Percentiles rank a stretch among this genome's conserved stretches.
These are phyloP conservation scores for Andrena chrysosceles DNA, from an alignment of 2,888 invertebrate species.

Conservation along the genomic window DNA sequence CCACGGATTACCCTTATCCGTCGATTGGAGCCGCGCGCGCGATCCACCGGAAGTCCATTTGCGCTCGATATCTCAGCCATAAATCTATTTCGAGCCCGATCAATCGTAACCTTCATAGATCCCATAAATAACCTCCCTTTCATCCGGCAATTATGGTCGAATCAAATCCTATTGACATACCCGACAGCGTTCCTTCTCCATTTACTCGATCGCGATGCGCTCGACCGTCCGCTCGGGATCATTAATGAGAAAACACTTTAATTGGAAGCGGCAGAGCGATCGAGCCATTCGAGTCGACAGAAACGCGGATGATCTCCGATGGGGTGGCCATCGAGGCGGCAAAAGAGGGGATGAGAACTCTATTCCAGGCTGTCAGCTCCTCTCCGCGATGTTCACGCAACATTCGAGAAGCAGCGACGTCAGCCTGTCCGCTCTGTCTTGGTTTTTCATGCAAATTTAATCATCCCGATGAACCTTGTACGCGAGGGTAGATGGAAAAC, in stretches of 20 bases:
- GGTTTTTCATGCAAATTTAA: slow-evolving; percentile 57
- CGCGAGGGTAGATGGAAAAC: not conserved
- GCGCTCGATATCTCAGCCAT: not conserved
- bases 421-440: slow-evolving; percentile 7
- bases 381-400: not conserved
- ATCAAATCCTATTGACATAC: slow-evolving; percentile 5
- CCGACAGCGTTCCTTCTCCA: slow-evolving; percentile 4
- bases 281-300: not conserved
- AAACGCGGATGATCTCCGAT: not conserved
- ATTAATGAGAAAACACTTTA: slow-evolving; percentile 41
- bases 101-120: not conserved
- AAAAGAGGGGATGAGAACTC: slow-evolving; percentile 43
- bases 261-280: slow-evolving; percentile 29
- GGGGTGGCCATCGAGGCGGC: not conserved
- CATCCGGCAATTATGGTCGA: slow-evolving; percentile 9
- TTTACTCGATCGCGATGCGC: not conserved
- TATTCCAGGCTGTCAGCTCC: slow-evolving; percentile 46
- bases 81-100: not conserved
- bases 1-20: slow-evolving; percentile 13
- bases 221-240: not conserved
- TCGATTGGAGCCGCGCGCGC: not conserved
- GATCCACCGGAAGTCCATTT: slow-evolving; percentile 3
- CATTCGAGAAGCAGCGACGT: slow-evolving; percentile 7
- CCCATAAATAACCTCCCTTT: not conserved
- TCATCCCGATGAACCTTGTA: slow-evolving; percentile 1